phyloP scores from a whole-genome alignment of 2,888 invertebrate species.

The Diplolepis rosae region DNA sequence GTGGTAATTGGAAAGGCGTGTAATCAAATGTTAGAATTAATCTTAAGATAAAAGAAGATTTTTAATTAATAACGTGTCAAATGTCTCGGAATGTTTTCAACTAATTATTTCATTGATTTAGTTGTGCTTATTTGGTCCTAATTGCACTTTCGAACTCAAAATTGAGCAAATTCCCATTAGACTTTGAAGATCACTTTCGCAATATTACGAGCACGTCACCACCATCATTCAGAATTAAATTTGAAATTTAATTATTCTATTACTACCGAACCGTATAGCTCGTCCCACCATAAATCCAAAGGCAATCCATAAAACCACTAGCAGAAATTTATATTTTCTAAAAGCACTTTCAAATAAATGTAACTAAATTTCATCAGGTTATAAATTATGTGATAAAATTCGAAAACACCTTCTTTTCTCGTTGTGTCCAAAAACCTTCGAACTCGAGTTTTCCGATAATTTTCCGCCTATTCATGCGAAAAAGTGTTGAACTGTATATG shows the following conservation, averaged over 20 bases:
- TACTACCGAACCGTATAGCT: not conserved
- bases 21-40: no score
- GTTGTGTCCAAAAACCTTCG: not conserved
- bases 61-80: no score
- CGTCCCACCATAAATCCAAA: not conserved
- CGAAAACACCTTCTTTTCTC: not conserved
- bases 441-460: constrained; percentile 14
- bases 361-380: no score
- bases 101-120: no score
- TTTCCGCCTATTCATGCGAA: not conserved
- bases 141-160: not conserved
- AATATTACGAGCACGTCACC: not conserved
- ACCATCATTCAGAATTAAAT: not conserved
- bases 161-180: not conserved
- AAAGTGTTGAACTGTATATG: not conserved
- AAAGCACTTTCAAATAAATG: not conserved
- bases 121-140: not conserved
- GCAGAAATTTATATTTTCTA: not conserved
- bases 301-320: not conserved
- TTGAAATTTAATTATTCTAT: not conserved
- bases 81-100: no score
- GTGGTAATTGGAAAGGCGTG: no score
- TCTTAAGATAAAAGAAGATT: no score
- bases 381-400: not conserved
- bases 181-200: not conserved